Base-by-base conservation (phyloP, 2,797 vertebrate genomes). In the Platyrinchus mystaceus region DNA sequence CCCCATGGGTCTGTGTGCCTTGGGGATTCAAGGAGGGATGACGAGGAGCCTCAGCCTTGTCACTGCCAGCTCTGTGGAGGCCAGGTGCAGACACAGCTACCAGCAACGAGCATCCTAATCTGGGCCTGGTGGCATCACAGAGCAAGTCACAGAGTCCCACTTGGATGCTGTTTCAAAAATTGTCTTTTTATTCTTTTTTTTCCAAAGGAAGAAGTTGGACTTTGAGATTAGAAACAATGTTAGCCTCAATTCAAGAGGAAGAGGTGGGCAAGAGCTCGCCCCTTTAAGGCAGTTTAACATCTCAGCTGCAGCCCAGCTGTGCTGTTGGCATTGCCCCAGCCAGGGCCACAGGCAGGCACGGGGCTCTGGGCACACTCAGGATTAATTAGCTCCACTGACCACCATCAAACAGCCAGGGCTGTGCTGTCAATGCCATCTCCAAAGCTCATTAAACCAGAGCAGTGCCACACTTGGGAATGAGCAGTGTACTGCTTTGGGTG, bases 391-490 rank as follows among this genome's bases (percentile, higher is more conserved):
- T 75, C 70, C 2, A 8, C 84, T 75, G 86, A 85, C 86, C 64
- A 3, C 50, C 47, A 9, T 63, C 86, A 93, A 49, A 68, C 49
- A 92, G 64, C 84, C 36, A 5, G 67, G 32, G 44, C 62, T 21
- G 3, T 12, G 13, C 41, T 83, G 87, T 52, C 6, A 12, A 55
- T 79, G 44, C 85, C 81, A 75, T 63, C 88, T 86, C 81, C 70
- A 63, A 90, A 96, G 84, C 85, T 96, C 87, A 80, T 90, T 94
- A 92, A 91, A 94, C 68, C 49, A 46, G 69, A 86, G 69, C 76
- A 77, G 53, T 56, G 76, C 34, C 86, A 66, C 55, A 3, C 50
- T 32, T 43, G 53, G 82, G 78, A 84, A 49, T 0, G 1, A 87
- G 66, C 22, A 8, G 36, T 43, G 62, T 76, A 19, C 68, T 43